These are phyloP conservation scores for Drosophila neocordata DNA, from an alignment of 1,140 invertebrate species.

Conservation along the genomic window DNA sequence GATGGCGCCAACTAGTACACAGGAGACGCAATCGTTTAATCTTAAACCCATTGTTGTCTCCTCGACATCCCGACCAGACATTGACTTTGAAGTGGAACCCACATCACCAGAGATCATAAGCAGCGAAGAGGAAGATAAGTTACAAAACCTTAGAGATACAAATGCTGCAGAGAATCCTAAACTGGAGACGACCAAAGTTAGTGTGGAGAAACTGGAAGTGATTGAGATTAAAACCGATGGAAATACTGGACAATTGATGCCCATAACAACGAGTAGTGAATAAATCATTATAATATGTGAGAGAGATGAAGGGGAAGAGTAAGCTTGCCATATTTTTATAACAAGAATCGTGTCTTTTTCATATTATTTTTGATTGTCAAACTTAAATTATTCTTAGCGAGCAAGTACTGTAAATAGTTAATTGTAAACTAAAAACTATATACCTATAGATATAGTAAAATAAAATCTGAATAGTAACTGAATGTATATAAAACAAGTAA, in stretches of 20 bases:
- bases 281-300: constrained; percentile 2
- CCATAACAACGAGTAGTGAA: constrained; percentile 43
- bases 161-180: constrained; percentile 37
- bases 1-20: constrained; percentile 40
- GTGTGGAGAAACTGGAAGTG: constrained; percentile 78
- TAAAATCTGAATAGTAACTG: constrained; percentile 66
- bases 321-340: constrained; percentile 80
- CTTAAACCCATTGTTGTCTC: constrained; percentile 65
- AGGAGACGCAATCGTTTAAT: constrained; percentile 46
- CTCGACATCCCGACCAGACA: constrained; percentile 59
- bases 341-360: constrained; percentile 52
- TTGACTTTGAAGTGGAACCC: constrained; percentile 43
- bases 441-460: constrained; percentile 62
- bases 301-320: constrained; percentile 1
- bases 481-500: background rate
- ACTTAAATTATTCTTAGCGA: constrained; percentile 74
- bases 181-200: constrained; percentile 60
- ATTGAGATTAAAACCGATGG: constrained; percentile 81
- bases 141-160: constrained; percentile 62
- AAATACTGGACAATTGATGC: constrained; percentile 76
- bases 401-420: constrained; percentile 76
- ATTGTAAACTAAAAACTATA: constrained; percentile 56
- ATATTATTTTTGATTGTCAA: constrained; percentile 34
- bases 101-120: constrained; percentile 31
- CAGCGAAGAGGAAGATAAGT: constrained; percentile 48